phyloP scores from a whole-genome alignment of 2,113 vertebrate genomes.

The Podocnemis expansa region DNA sequence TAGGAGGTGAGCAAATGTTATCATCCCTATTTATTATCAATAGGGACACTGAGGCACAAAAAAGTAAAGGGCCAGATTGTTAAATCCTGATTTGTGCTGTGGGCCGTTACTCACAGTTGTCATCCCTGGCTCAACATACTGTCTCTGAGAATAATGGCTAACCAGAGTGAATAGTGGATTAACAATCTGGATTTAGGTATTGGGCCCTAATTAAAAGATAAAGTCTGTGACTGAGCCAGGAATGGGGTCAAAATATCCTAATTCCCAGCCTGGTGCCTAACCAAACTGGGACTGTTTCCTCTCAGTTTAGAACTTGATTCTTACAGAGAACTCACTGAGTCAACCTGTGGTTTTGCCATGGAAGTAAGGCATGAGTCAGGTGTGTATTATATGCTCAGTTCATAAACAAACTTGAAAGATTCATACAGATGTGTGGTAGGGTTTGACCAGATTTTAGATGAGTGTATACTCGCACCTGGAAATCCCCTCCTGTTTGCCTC shows the following conservation, averaged over 20 bases:
- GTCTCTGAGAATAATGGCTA: background rate
- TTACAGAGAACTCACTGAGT: background rate
- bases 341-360: background rate
- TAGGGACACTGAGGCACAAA: background rate
- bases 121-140: background rate
- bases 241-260: background rate
- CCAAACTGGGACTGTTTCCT: background rate
- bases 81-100: background rate
- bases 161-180: background rate
- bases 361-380: background rate
- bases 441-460: constrained; percentile 25
- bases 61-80: background rate
- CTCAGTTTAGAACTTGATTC: background rate
- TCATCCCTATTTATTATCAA: background rate
- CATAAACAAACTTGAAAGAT: constrained; percentile 29
- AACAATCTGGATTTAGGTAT: background rate
- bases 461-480: constrained; percentile 47
- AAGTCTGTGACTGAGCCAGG: background rate
- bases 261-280: background rate
- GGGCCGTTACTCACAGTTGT: background rate
- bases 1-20: background rate
- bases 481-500: constrained; percentile 1
- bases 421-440: constrained; percentile 14
- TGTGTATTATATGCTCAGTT: background rate
- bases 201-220: background rate